Percentiles rank a stretch among this genome's conserved stretches.
Conservation (phyloP, 1,140 invertebrate species). For the Lutraria rhynchaena region DNA sequence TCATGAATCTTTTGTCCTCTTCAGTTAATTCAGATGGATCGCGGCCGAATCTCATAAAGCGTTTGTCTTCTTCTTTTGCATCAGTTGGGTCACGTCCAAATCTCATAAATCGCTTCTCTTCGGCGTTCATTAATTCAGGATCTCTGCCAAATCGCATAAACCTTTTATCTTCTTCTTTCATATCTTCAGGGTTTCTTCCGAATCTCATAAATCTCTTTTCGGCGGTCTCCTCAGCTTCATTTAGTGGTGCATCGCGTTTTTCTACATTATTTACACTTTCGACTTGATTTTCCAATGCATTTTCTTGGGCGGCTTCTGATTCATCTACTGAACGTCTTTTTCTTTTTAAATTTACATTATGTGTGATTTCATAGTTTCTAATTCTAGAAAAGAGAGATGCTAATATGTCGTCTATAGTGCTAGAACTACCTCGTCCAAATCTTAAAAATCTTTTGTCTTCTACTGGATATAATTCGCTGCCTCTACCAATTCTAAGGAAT, state of each 20-base stretch:
- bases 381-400: slow-evolving; percentile 56
- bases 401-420: slow-evolving; percentile 62
- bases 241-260: slow-evolving; percentile 58
- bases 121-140: slow-evolving; percentile 34
- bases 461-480: slow-evolving; percentile 38
- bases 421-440: slow-evolving; percentile 69
- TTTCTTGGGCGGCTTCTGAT: slow-evolving; percentile 36
- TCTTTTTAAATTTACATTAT: slow-evolving; percentile 55
- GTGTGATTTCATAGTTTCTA: slow-evolving; percentile 52
- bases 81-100: slow-evolving; percentile 59
- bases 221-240: slow-evolving; percentile 33
- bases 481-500: slow-evolving; percentile 66
- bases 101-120: slow-evolving; percentile 66
- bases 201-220: slow-evolving; percentile 75
- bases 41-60: slow-evolving; percentile 74
- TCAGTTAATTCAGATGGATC: slow-evolving; percentile 36
- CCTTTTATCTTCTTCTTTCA: slow-evolving; percentile 62
- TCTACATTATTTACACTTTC: slow-evolving; percentile 49
- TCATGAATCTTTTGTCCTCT: slow-evolving; percentile 75
- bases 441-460: slow-evolving; percentile 76
- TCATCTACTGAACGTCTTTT: slow-evolving; percentile 64
- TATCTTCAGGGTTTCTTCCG: slow-evolving; percentile 57
- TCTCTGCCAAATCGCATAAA: slow-evolving; percentile 69
- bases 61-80: slow-evolving; percentile 60
- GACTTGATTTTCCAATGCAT: slow-evolving; percentile 5